Evolutionary conservation across 1,140 invertebrate genomes (phyloP), one percentile per base, ranked within the genome.

Genomic region (Drosophila jambulina): DNA sequence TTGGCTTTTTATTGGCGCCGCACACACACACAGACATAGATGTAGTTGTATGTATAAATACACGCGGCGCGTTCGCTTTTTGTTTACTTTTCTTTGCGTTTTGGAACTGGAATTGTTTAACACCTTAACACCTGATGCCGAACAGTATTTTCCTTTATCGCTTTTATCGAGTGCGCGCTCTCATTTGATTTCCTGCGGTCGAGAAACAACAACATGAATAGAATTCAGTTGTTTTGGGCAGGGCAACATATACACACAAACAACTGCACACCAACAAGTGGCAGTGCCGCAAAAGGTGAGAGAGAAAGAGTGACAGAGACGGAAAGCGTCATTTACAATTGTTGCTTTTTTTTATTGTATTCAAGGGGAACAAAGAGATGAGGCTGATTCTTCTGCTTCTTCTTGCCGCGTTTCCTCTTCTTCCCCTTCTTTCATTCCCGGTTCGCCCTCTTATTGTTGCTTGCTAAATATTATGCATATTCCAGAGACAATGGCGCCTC

Each of bases 111-210:
- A 69, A 78, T 61, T 78, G 49, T 69, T 78, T 78, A 78, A 80
- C 83, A 87, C 83, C 68, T 77, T 69, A 87, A 86, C 82, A 81
- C 82, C 82, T 84, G 78, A 85, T 49, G 82, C 74, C 76, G 51
- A 80, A 76, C 74, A 70, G 75, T 82, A 75, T 71, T 75, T 82
- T 75, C 43, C 51, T 70, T 70, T 58, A 58, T 58, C 53, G 64
- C 48, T 74, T 69, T 69, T 62, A 80, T 80, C 51, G 48, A 62
- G 13, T 57, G 45, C 80, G 80, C 67, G 80, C 67, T 79, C 76
- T 62, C 84, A 61, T 74, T 83, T 58, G 74, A 76, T 75, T 65
- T 65, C 61, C 72, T 75, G 51, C 70, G 78, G 63, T 54, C 53
- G 70, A 75, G 67, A 71, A 65, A 65, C 34, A 67, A 67, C 61